phyloP scores from a whole-genome alignment of 2,888 invertebrate species.

The Hypselothyrea guttata region DNA sequence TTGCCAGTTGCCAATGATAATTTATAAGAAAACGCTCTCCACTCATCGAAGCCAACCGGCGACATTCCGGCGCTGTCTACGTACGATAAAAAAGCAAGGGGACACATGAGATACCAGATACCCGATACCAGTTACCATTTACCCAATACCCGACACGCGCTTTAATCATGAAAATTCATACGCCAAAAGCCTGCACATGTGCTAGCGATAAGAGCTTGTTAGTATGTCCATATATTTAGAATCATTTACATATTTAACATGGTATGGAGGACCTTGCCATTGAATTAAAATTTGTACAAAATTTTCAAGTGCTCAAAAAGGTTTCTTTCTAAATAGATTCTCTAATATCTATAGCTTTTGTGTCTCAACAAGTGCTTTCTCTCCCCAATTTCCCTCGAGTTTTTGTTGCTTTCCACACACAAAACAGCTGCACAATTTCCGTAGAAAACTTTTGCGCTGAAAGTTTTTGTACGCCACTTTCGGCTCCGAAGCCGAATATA shows the following conservation, averaged over 20 bases:
- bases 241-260: background rate
- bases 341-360: conserved; percentile 31
- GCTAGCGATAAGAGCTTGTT: conserved; percentile 24
- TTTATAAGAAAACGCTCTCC: conserved; percentile 67
- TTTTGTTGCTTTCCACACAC: conserved; percentile 50
- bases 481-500: conserved; percentile 29
- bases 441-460: conserved; percentile 60
- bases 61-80: conserved; percentile 1
- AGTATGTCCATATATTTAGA: conserved; percentile 1
- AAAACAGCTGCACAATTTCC: conserved; percentile 76
- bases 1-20: conserved; percentile 65
- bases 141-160: conserved; percentile 56
- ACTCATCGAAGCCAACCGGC: conserved; percentile 46
- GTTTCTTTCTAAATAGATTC: conserved; percentile 27
- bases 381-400: background rate
- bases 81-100: background rate
- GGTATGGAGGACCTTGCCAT: conserved; percentile 39
- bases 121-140: conserved; percentile 57
- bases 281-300: conserved; percentile 67
- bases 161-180: conserved; percentile 74
- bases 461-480: conserved; percentile 72
- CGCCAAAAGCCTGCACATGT: conserved; percentile 48
- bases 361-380: conserved; percentile 45
- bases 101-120: conserved; percentile 3
- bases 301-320: conserved; percentile 36